Evolutionary conservation across 2,113 vertebrate species (phyloP), one percentile per base, ranked within the genome.

Genomic region (Planiliza haematocheilus): DNA sequence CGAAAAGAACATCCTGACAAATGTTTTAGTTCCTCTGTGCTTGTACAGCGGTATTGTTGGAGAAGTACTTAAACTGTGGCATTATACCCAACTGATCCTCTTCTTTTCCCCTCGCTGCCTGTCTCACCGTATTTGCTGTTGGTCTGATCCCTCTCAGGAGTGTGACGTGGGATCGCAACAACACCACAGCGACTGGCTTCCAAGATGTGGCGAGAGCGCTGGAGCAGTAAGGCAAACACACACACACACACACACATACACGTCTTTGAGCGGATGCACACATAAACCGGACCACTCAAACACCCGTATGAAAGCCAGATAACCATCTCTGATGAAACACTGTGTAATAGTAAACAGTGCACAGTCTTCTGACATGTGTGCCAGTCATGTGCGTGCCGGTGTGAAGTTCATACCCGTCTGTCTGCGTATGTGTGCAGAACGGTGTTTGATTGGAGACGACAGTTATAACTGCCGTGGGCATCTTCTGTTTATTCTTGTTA

Each of bases 111-210:
- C 53, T 78, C 24, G 58, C 24, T 61, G 62, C 61, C 62, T 61
- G 43, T 64, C 75, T 74, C 20, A 21, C 62, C 63, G 45, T 16
- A 65, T 68, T 64, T 81, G 68, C 74, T 14, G 37, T 43, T 6
- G 48, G 75, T 73, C 75, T 79, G 74, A 80, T 83, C 74, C 59
- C 38, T 69, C 66, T 62, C 86, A 97, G 96, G 90, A 97, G 95
- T 67, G 96, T 97, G 76, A 93, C 93, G 2, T 97, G 96, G 96
- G 96, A 97, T 85, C 94, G 95, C 73, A 97, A 97, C 88, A 95
- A 94, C 70, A 97, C 96, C 4, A 95, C 95, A 0, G 94, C 93
- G 14, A 90, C 93, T 9, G 96, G 96, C 49, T 95, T 97, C 84
- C 94, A 96, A 78, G 96, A 97, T 77, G 93, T 97, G n/a, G 96